Evolutionary conservation across 2,113 vertebrate genomes (phyloP), one percentile per base, ranked within the genome.

Genomic region (Colinus virginianus): DNA sequence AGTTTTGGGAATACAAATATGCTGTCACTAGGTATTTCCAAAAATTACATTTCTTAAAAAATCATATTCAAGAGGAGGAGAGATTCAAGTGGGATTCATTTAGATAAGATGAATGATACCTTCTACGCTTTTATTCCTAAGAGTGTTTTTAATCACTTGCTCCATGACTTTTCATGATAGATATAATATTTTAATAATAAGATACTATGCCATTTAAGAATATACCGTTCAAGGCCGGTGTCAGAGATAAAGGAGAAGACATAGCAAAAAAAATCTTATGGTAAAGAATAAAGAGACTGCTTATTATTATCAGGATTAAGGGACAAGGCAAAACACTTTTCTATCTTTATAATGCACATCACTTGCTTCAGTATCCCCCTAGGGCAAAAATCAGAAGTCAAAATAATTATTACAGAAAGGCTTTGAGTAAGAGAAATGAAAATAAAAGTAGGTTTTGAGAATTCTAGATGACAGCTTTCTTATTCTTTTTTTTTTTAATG

Each of bases 271-370:
- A 89, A 46, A 66, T 6, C 19, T 94, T 36, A 18, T 36, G 32
- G 16, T 56, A 72, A 66, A 42, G 69, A 87, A 64, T 45, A 61
- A 68, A 81, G 67, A 87, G 14, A 63, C 7, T 72, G 3, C 8
- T 25, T 78, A 45, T 66, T 64, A 3, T 83, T 87, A 48, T 88
- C 71, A 91, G 63, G 59, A 85, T 79, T 87, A 84, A 85, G 49
- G 40, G 18, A 59, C 40, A 88, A 67, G 59, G 80, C 49, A 90
- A 91, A 74, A 5, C 7, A 34, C 40, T 72, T 84, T 68, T 63
- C 59, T 84, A 43, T 22, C 56, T 92, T 92, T 79, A 87, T 92
- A 94, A 90, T 67, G 18, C 45, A 40, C n/a, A 45, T 67, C 40
- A 76, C 55, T 91, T 40, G n/a, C 32, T 90, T 75, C 51, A 45